A percentile compares a stretch with the other conserved stretches of the same genome.
phyloP scores from a whole-genome alignment of 2,113 vertebrate genomes.

The Cavia aperea region DNA sequence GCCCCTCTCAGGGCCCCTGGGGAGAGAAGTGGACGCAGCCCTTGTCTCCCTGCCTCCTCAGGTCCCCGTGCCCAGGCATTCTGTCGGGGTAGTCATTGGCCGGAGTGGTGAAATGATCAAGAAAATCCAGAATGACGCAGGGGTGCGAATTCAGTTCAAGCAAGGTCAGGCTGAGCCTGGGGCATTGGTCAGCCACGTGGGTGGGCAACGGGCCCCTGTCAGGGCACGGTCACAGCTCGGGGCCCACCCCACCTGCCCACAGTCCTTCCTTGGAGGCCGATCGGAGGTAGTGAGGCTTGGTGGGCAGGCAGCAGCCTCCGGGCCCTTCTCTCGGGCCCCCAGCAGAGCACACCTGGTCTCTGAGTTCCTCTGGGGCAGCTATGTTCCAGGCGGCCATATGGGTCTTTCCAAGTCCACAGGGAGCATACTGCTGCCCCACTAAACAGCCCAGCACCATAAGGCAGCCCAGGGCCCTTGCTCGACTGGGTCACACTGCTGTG shows the following conservation, averaged over 20 bases:
- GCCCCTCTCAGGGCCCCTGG: not conserved
- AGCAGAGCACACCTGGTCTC: not conserved
- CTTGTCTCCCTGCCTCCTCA: not conserved
- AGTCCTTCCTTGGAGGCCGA: no score
- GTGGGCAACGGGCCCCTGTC: not conserved
- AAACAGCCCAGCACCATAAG: rapidly evolving
- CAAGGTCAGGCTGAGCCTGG: constrained; percentile 78
- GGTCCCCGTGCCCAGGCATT: constrained; percentile 90
- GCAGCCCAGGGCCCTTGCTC: no score
- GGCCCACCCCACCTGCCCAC: not conserved
- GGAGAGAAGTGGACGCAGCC: not conserved
- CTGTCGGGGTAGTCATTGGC: constrained; percentile 91
- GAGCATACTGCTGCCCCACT: not conserved
- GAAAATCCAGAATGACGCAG: constrained; percentile 92
- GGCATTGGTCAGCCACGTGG: not conserved
- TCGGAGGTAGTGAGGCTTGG: not conserved
- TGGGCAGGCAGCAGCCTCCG: not conserved
- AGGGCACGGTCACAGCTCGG: not conserved
- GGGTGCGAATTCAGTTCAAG: constrained; percentile 94
- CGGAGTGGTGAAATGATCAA: constrained; percentile 94
- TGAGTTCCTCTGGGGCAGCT: not conserved
- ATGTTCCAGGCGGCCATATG: rapidly evolving
- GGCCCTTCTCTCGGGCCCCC: not conserved
- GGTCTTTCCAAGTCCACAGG: not conserved
- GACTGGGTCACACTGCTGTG: not conserved